Evolutionary conservation across 2,888 invertebrate species (phyloP), one percentile per base, ranked within the genome.

Genomic region (Monoplex corrugatus): DNA sequence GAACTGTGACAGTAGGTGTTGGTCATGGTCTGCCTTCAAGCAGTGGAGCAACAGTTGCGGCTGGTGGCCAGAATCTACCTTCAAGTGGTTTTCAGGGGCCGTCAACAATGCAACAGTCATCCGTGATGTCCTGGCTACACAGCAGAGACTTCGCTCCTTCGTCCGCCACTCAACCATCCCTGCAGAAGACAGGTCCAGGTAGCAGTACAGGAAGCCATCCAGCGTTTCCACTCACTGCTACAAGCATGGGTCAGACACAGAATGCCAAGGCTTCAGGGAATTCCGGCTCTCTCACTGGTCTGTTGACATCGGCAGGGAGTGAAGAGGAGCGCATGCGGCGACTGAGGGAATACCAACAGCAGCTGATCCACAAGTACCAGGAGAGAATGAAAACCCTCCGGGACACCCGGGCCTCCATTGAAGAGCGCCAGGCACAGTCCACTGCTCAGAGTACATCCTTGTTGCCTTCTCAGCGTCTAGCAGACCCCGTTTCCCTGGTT

Each of bases 271-370:
- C 57, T 57, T 13, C 13, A 10, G 23, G 57, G 57, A 23, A 57
- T 13, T 16, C 57, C 13, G 23, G 28, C 19, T 45, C 84, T 45
- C 45, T 35, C 84, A n/a, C n/a, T n/a, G n/a, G n/a, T 23, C 87
- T 32, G 13, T 50, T 44, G 78, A 38, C n/a, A 45, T 40, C 68
- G 1, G 40, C 68, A 10, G 0, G 38, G 38, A 6, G 82, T 40
- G 90, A 90, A 40, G 87, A 89, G 38, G 90, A 89, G 82, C 88
- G 89, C 23, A 0, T 89, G n/a, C n/a, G 89, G 85, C 92, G 92
- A 84, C 93, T 94, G 32, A 91, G 92, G 84, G 94, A 94, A 45
- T 94, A 94, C 88, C 94, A 95, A 89, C 91, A 92, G 72, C 90
- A 92, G 32, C 89, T 95, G 83, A 87, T 94, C 13, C 91, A 92